A percentile compares a stretch with the other conserved stretches of the same genome.
phyloP scores from a whole-genome alignment of 2,113 vertebrate species.

The Ifrita kowaldi region DNA sequence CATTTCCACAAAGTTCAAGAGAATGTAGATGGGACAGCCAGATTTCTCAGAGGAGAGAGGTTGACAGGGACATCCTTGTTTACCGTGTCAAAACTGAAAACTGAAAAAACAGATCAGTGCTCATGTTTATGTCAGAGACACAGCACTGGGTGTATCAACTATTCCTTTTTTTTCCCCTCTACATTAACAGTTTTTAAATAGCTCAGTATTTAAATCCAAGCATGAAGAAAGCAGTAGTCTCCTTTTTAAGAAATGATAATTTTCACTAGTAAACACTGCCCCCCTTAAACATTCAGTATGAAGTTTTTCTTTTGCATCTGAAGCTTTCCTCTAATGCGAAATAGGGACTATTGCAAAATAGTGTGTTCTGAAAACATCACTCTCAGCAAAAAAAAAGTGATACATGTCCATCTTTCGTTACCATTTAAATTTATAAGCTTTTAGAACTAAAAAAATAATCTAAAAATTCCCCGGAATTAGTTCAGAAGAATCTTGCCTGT shows the following conservation, averaged over 20 bases:
- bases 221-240: background rate
- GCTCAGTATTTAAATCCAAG: background rate
- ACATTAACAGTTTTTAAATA: conserved; percentile 36
- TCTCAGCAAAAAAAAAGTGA: background rate
- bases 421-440: background rate
- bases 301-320: background rate
- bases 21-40: background rate
- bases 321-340: background rate
- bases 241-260: background rate
- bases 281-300: background rate
- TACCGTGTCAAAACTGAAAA: conserved; percentile 28
- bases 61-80: conserved; percentile 19
- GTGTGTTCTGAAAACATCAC: background rate
- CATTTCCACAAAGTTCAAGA: background rate
- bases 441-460: background rate
- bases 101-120: background rate
- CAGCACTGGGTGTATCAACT: conserved; percentile 1
- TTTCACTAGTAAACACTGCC: background rate
- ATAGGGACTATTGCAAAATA: background rate
- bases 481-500: background rate
- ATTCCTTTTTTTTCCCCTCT: background rate
- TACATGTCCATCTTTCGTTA: background rate
- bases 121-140: background rate
- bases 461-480: background rate
- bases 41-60: background rate